A percentile compares a stretch with the other conserved stretches of the same genome.
These are phyloP conservation scores for Leucoraja ocellata DNA, from an alignment of 2,797 vertebrate species.

Conservation along the genomic window DNA sequence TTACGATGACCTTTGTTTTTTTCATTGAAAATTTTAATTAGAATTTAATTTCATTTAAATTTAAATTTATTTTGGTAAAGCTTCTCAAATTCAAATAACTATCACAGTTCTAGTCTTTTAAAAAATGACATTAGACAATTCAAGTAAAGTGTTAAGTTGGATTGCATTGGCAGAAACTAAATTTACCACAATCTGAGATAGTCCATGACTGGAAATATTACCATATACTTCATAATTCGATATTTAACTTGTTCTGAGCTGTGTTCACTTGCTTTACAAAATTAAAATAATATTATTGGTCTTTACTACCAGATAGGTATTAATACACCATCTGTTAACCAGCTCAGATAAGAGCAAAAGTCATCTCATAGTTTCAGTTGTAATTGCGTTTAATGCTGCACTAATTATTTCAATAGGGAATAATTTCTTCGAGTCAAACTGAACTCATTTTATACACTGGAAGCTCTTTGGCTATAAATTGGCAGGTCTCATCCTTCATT, in stretches of 20 bases:
- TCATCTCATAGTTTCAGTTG: conserved; percentile 69
- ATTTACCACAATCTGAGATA: not conserved
- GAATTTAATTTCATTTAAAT: not conserved
- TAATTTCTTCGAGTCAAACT: conserved; percentile 88
- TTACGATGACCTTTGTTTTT: not conserved
- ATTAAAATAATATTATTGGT: conserved; percentile 58
- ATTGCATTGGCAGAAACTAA: not conserved
- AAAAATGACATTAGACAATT: not conserved
- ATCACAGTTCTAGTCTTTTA: not conserved
- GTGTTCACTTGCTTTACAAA: conserved; percentile 58
- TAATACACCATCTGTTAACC: conserved; percentile 72
- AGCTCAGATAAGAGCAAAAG: conserved; percentile 67
- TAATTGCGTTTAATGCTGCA: conserved; percentile 96
- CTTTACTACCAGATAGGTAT: conserved; percentile 63
- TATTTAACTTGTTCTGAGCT: not conserved
- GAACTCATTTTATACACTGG: conserved; percentile 83
- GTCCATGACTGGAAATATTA: not conserved
- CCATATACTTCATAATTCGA: not conserved
- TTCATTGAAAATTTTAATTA: no score
- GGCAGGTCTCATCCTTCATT: conserved; percentile 97
- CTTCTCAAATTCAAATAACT: not conserved
- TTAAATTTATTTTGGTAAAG: not conserved
- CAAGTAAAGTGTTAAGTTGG: not conserved
- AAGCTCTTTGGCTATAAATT: conserved; percentile 80
- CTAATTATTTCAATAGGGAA: conserved; percentile 98